Evolutionary conservation across 2,797 vertebrate species (phyloP), one percentile per base, ranked within the genome.

Genomic region (Eulemur rubriventer): DNA sequence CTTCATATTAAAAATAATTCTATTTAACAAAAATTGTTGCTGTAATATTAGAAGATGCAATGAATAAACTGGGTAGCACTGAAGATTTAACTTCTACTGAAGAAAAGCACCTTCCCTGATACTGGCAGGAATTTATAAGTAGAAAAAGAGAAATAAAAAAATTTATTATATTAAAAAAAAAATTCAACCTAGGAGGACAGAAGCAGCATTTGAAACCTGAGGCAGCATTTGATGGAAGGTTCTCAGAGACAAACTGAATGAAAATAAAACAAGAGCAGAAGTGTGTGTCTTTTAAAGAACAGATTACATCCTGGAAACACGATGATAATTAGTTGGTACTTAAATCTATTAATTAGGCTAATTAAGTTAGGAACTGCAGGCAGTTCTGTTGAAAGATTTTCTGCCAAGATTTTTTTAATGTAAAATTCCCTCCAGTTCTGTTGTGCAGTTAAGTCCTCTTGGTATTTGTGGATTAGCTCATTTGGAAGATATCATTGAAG

Each of bases 281-380:
- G 48, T 30, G 55, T 85, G n/a, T 57, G 57, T 80, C 76, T 96
- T 96, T 82, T 65, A 93, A 96, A 97, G 86, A 84, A 50, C 17
- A 48, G 52, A 91, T 89, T 82, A 78, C 50, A 94, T 94, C 92
- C 81, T 91, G 46, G 76, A 98, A 95, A 90, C 59, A 38, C 20
- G 52, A 33, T 61, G 95, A 67, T 97, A 97, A 97, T 95, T 97
- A 96, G 72, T 50, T 3, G 85, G 52, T 70, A 97, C 89, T 97
- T 89, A 96, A 95, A 95, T 93, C 91, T 48, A 96, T 94, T 97
- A 94, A 96, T 97, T 97, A 97, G 78, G 41, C 52, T 92, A 95
- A 96, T 97, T 93, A 97, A 75, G 76, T 79, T 85, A 86, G 65
- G 35, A 97, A 75, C 86, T 81, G 26, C 55, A 72, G 11, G 89